Evolutionary conservation across 2,888 invertebrate species (phyloP), one percentile per base, ranked within the genome.

Genomic region (Panzeria rudis): DNA sequence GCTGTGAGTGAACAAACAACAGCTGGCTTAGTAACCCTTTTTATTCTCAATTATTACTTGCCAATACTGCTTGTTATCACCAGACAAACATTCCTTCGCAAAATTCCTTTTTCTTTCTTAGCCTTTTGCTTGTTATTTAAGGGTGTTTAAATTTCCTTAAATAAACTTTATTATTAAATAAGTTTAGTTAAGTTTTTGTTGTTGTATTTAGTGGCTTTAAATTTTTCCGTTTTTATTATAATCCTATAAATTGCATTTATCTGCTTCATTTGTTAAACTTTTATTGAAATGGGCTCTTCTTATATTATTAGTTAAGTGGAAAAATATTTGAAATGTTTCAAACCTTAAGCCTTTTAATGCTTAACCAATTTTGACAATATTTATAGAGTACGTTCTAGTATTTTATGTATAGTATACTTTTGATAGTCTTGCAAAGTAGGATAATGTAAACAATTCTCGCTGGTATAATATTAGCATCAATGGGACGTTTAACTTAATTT

Each of bases 1-100:
- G 62, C 13, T 17, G 15, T 35, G 17, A 59, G 11, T 41, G 35
- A 44, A 64, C 44, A 64, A 79, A 64, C 50, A 66, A 61, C 59
- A 68, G 59, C 66, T 81, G 73, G 66, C n/a, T 69, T 35, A 64
- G 72, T 79, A 79, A 81, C 73, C 80, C 66, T 68, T 73, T 81
- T 66, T 38, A 13, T 4, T 29, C 17, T 35, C 62, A 38, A 54
- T 73, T 80, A 66, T 38, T 66, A n/a, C 25, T 38, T 50, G 44
- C 44, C n/a, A 44, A 23, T 23, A 35, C 23, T 25, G 41, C 9
- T 69, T 76, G 69, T 71, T 82, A 71, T 64, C 71, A 69, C 44
- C 25, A 62, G 23, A 47, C 23, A 62, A 62, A 62, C 41, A 75
- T 62, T 38, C 23, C 3, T 38, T n/a, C 17, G 52, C 35, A 61